These are phyloP conservation scores for Zoroaster sp. DNA, from an alignment of 53 echinoderm and acorn worm species.

Conservation along the genomic window DNA sequence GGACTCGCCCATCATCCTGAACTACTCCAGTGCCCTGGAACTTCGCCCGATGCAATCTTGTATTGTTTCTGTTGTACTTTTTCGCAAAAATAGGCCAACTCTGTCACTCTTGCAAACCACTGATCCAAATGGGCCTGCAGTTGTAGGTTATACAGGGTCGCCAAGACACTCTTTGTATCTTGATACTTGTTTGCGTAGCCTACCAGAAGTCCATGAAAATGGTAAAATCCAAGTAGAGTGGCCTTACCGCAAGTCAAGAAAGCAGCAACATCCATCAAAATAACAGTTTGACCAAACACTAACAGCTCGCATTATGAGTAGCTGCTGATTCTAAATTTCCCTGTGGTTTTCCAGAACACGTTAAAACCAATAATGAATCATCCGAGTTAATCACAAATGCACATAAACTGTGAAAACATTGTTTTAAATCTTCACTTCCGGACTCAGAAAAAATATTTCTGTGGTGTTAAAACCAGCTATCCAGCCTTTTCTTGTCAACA, in stretches of 20 bases:
- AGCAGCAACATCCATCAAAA: background rate
- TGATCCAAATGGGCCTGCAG: background rate
- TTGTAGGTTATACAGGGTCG: background rate
- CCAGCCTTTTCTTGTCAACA: too few species aligned
- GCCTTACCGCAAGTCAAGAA: background rate
- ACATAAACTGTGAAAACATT: too few species aligned
- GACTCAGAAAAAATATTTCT: too few species aligned
- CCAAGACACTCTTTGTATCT: background rate
- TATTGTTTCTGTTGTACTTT: slow-evolving; percentile 10
- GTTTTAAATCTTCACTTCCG: too few species aligned
- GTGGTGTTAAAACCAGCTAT: too few species aligned
- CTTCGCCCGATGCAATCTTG: slow-evolving; percentile 43
- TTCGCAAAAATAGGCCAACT: slow-evolving; percentile 32
- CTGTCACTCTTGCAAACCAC: background rate
- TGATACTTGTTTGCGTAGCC: background rate
- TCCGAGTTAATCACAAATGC: too few species aligned
- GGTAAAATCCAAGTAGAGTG: slow-evolving; percentile 17
- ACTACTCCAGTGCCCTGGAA: slow-evolving; percentile 26
- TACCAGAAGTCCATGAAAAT: background rate
- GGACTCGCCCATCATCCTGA: slow-evolving; percentile 24
- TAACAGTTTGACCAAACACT: too few species aligned
- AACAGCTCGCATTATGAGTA: too few species aligned
- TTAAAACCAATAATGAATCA: too few species aligned
- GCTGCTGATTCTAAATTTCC: background rate
- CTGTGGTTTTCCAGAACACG: too few species aligned